Evolutionary conservation across 2,888 invertebrate species (phyloP), one percentile per base, ranked within the genome.

Genomic region (Selenia dentaria): DNA sequence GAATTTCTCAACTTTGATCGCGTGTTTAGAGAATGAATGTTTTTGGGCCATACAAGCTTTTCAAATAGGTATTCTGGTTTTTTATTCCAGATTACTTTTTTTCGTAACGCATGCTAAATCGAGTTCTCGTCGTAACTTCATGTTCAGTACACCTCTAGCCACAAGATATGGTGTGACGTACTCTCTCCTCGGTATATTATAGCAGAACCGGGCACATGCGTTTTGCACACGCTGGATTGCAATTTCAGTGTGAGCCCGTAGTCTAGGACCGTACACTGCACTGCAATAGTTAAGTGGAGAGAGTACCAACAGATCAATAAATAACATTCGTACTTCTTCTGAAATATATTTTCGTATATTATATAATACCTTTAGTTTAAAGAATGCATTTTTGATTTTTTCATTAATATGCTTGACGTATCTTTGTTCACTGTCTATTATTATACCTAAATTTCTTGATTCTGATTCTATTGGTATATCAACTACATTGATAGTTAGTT

Each of bases 181-280:
- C 8, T 14, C 29, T 33, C 51, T 36, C 8, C 22, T 13, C 2
- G 51, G 51, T 8, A 33, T 33, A 11, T 12, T 20, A 11, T 27
- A 40, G 6, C 33, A 40, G 13, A 33, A 40, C 1, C 40, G 25
- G 0, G 24, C 32, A 20, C 40, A 40, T 1, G 40, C 33, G 11
- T 33, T 40, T 12, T 40, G 40, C 6, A 33, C 37, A 6, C 51
- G 4, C 11, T 57, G 56, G 8, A 57, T 53, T 4, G 48, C 29
- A 6, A 22, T 38, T 34, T 43, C 36, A 2, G 41, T 44, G 5
- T 31, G 43, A 1, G 25, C 20, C 6, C 37, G 20, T 0, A 58
- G 10, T n/a, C 51, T 41, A 0, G 53, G 53, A 0, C 54, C 53
- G 16, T 44, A 53, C 0, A 51, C 51, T 0, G 51, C 26, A 20